Conservation (phyloP, 2,888 invertebrate species). For the Penaeus monodon region DNA sequence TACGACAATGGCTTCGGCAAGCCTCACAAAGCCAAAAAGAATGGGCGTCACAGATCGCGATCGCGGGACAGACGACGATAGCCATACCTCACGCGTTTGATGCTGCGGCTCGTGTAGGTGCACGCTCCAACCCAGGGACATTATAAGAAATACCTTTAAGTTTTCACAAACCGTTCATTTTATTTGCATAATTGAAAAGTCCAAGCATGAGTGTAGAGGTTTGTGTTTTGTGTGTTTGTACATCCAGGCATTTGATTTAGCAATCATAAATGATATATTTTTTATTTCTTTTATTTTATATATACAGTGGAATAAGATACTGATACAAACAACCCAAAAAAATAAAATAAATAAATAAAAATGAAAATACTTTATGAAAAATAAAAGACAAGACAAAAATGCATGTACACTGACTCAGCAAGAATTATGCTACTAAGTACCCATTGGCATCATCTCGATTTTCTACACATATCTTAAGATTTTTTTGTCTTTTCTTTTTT, state of each 20-base stretch:
- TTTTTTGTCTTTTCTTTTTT: too few relatives aligned
- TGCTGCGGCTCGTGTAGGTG: constrained; percentile 10
- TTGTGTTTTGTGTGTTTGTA: constrained; percentile 1
- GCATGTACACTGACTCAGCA: too few relatives aligned
- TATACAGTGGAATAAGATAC: too few relatives aligned
- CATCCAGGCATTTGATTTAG: not conserved
- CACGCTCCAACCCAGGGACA: not conserved
- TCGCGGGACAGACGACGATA: constrained; percentile 62
- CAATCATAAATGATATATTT: not conserved
- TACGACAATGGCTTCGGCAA: constrained; percentile 64
- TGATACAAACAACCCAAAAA: too few relatives aligned
- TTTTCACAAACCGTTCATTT: constrained; percentile 5
- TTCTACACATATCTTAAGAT: too few relatives aligned
- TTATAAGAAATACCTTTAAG: not conserved
- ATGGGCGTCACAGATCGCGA: constrained; percentile 58
- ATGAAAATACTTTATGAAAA: too few relatives aligned
- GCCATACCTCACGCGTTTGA: not conserved
- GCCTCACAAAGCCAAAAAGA: constrained; percentile 61
- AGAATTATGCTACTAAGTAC: too few relatives aligned
- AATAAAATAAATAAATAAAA: too few relatives aligned
- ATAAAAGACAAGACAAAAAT: too few relatives aligned
- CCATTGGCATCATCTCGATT: too few relatives aligned
- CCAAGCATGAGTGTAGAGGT: not conserved
- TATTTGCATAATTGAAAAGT: not conserved
- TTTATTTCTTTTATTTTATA: too few relatives aligned